Conservation (phyloP, 2,888 invertebrate genomes). For the Molanna angustata region DNA sequence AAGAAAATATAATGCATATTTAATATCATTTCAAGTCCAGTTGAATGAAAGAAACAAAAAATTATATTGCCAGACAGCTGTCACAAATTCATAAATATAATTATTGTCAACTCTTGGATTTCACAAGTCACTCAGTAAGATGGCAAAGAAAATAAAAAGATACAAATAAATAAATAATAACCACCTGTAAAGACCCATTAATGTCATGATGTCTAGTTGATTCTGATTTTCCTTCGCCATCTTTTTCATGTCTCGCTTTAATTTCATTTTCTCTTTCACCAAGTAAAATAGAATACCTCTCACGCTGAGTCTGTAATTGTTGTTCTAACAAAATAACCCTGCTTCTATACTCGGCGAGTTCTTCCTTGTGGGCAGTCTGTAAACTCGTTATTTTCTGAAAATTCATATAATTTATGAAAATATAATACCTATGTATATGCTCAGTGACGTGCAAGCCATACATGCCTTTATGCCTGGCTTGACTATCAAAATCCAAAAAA, state of each 20-base stretch:
- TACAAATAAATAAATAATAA: conserved; percentile 3
- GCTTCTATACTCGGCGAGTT: conserved; percentile 42
- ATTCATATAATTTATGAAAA: too few relatives aligned
- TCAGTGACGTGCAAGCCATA: too few relatives aligned
- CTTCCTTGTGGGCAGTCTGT: conserved; percentile 46
- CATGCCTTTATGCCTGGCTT: too few relatives aligned
- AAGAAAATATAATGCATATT: conserved; percentile 1
- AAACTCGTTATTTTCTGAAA: conserved; percentile 46
- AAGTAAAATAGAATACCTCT: conserved; percentile 71
- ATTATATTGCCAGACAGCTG: background rate
- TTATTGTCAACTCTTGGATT: too few relatives aligned
- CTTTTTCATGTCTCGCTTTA: conserved; percentile 48
- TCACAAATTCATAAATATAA: too few relatives aligned
- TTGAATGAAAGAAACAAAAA: background rate
- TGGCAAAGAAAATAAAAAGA: background rate
- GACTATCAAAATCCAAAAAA: too few relatives aligned
- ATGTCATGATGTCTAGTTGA: conserved; percentile 36
- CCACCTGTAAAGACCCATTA: conserved; percentile 29
- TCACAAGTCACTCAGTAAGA: too few relatives aligned
- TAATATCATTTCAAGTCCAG: background rate
- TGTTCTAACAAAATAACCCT: conserved; percentile 59
- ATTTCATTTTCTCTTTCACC: conserved; percentile 80
- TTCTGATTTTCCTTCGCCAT: conserved; percentile 34
- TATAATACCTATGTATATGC: too few relatives aligned
- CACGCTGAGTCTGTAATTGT: conserved; percentile 74